Base-by-base conservation (phyloP, 2,888 invertebrate genomes). In the Latrodectus elegans region DNA sequence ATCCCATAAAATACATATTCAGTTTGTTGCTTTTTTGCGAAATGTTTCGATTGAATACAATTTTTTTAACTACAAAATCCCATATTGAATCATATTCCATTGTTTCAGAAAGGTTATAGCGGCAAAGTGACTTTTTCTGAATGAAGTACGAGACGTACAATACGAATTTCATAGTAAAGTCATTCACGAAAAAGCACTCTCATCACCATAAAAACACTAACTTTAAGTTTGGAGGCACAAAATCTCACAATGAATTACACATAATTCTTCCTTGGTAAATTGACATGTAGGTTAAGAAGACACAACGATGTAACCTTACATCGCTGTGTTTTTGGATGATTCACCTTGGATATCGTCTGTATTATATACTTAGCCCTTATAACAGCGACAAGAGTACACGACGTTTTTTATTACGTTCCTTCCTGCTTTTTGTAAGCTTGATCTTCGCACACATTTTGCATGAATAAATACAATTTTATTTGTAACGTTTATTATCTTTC, bases 181-280 rank as follows among this genome's bases (percentile, higher is more conserved):
- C 38, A 38, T 38, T 38, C 38, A 38, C 38, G 38, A 38, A 38
- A 38, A 38, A 38, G 38, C 38, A 38, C 38, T 38, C 38, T 38
- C 6, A 38, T 60, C 60, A 60, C 8, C 60, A n/a, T 60, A 15
- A 60, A 60, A n/a, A 15, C 60, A 60, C n/a, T 12, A 60, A 60
- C 12, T 38, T 22, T 38, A 60, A 60, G n/a, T 60, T 60, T 60
- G 14, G 60, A 60, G 38, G 60, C 60, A 60, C 14, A 60, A 60
- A 60, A 60, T 60, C 38, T 38, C 60, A 60, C 60, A 60, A 60
- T 60, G 60, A n/a, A 15, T 60, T 11, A n/a, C 60, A 60, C 72
- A 55, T 76, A 49, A n/a, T 60, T 74, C 74, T 74, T 76, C 75
- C 65, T 38, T 65, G 75, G 75, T 76, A 49, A 76, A 76, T 76